Evolutionary conservation across 2,113 vertebrate species (phyloP).

Genomic region (Nothobranchius kuhntae): DNA sequence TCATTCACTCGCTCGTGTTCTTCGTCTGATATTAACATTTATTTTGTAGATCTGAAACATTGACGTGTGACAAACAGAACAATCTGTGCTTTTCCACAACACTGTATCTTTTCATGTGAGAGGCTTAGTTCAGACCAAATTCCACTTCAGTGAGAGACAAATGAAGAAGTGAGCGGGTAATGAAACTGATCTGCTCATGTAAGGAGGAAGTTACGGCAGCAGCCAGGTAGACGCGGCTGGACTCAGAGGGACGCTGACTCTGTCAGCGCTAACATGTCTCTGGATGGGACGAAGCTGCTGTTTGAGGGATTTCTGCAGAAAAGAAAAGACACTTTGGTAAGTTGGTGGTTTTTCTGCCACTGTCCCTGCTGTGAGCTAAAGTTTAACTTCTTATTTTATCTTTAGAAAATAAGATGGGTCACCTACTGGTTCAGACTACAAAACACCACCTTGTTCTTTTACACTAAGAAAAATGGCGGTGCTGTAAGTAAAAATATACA

Average conservation of each 20-base stretch:
- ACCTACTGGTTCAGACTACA: conserved; percentile 79
- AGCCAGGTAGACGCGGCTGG: conserved; percentile 17
- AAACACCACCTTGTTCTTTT: conserved; percentile 76
- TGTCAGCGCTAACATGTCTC: conserved; percentile 56
- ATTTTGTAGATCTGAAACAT: too few relatives aligned
- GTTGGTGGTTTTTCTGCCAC: not conserved
- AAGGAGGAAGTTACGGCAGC: conserved; percentile 55
- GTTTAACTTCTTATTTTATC: not conserved
- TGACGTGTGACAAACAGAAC: too few relatives aligned
- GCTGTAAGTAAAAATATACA: conserved; percentile 55
- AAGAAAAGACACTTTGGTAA: conserved; percentile 81
- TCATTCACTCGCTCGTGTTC: too few relatives aligned
- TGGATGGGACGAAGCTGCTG: conserved; percentile 32
- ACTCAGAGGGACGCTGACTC: not conserved
- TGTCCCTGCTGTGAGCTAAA: not conserved
- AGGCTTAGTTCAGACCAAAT: not conserved
- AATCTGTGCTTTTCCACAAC: too few relatives aligned
- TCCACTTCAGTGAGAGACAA: conserved; percentile 10
- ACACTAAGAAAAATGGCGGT: conserved; percentile 63
- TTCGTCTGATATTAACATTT: too few relatives aligned
- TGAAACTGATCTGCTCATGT: not conserved
- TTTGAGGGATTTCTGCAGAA: conserved; percentile 82
- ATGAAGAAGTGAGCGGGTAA: conserved; percentile 61
- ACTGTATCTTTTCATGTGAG: not conserved
- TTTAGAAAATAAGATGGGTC: conserved; percentile 74